phyloP scores from a whole-genome alignment of 2,888 invertebrate species.

The Drosophila mimetica region DNA sequence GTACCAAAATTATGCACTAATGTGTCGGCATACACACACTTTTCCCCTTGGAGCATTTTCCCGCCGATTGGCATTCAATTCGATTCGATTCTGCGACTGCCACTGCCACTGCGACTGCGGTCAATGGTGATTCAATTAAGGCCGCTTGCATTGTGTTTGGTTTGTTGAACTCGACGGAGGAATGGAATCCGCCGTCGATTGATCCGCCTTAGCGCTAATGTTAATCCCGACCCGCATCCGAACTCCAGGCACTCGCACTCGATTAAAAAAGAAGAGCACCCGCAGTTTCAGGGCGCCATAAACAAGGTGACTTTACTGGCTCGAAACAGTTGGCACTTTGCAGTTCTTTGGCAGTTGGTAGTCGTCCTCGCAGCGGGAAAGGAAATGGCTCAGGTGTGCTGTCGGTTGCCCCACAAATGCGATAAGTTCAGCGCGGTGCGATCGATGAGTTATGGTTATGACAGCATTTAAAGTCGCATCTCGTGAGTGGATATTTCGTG shows the following conservation, averaged over 20 bases:
- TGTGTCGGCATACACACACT: conserved; percentile 56
- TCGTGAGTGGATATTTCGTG: conserved; percentile 21
- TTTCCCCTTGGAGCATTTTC: conserved; percentile 35
- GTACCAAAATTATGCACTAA: conserved; percentile 70
- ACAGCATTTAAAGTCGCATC: conserved; percentile 17
- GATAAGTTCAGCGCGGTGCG: conserved; percentile 31
- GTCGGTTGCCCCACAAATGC: conserved; percentile 14
- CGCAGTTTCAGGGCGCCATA: conserved; percentile 70
- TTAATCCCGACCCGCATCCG: conserved; percentile 72
- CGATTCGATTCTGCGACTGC: conserved; percentile 24
- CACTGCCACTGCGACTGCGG: conserved; percentile 35
- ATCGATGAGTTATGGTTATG: conserved; percentile 45
- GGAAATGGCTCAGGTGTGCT: conserved; percentile 23
- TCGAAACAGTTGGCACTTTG: conserved; percentile 38
- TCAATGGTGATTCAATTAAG: conserved; percentile 71
- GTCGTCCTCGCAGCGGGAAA: conserved; percentile 32
- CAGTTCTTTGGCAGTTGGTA: conserved; percentile 8
- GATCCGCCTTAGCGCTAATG: conserved; percentile 54
- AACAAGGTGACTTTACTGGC: conserved; percentile 77
- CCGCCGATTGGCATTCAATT: conserved; percentile 53
- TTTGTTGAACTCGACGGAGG: conserved; percentile 66
- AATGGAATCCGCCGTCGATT: conserved; percentile 37
- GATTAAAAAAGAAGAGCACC: conserved; percentile 53
- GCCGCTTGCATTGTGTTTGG: conserved; percentile 66
- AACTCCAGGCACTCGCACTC: conserved; percentile 49